Base-by-base conservation (phyloP, 2,888 invertebrate species). In the Dorcus parallelipipedus region DNA sequence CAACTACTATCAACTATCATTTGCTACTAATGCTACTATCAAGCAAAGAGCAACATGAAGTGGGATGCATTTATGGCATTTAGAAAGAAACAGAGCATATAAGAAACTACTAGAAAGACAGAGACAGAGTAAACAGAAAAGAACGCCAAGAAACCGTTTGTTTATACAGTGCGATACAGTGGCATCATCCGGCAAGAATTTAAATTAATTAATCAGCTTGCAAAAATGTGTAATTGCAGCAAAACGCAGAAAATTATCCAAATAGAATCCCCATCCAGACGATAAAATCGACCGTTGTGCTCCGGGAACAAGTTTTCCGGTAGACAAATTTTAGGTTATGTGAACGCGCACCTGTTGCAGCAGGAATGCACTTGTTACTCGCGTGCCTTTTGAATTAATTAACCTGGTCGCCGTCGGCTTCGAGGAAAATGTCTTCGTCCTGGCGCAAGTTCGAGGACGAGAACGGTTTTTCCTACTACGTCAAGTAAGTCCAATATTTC, bases 391-490 rank as follows among this genome's bases (percentile, higher is more conserved):
- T 49, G 26, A 26, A 52, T 17, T 45, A 20, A 17, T 45, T 45
- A 9, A 20, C 20, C 20, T 17, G 3, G 6, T 49, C 41, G n/a
- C 14, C 41, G 10, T 45, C 9, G 45, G 6, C 20, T 41, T 41
- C n/a, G 14, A 52, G 9, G 49, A 64, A 38, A 49, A 67, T 66
- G 65, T 55, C 64, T 48, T 45, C 60, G 26, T 49, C 71, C 64
- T 86, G 83, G 83, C 82, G 79, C 69, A 86, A 85, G 76, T 68
- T 80, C 56, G 85, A 84, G 76, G 82, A 83, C 67, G 84, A 85
- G 73, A 80, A 81, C 55, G 86, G 85, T 52, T 84, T 84, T 73
- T 81, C 83, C 7, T 82, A 79, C 74, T 86, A 84, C 69, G 73
- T 83, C 59, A 80, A 83, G 86, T 86, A 76, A 80, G 81, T 76